phyloP scores from a whole-genome alignment of 2,888 invertebrate genomes.

The Agrenia bidenticulata region DNA sequence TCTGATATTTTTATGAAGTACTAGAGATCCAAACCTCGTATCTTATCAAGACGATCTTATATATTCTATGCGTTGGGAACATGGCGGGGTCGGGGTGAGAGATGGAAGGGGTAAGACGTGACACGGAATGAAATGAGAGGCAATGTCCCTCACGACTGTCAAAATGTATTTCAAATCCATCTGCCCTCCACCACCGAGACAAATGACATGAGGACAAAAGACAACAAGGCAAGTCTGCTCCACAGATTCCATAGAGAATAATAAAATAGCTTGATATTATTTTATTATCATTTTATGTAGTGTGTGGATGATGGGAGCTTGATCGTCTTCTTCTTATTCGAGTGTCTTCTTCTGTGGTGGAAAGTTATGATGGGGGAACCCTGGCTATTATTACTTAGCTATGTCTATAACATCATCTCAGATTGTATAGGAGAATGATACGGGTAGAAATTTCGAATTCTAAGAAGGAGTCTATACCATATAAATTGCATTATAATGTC shows the following conservation, averaged over 20 bases:
- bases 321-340: conserved; percentile 7
- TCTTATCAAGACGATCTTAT: too few species aligned
- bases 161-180: conserved; percentile 12
- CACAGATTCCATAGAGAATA: conserved; percentile 11
- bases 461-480: too few species aligned
- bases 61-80: too few species aligned
- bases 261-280: conserved; percentile 3
- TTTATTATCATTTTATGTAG: neutral
- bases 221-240: conserved; percentile 8
- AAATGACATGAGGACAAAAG: conserved; percentile 19
- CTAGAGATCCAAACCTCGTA: too few species aligned
- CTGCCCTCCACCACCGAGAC: neutral
- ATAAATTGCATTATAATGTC: too few species aligned
- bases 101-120: conserved; percentile 4
- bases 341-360: neutral
- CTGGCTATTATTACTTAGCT: too few species aligned
- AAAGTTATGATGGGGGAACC: too few species aligned
- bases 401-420: too few species aligned
- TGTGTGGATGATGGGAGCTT: neutral
- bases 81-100: too few species aligned
- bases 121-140: neutral
- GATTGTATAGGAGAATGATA: too few species aligned
- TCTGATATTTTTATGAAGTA: too few species aligned
- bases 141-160: conserved; percentile 17
- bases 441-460: too few species aligned